Base-by-base conservation (phyloP, 2,797 vertebrate species). In the Perodicticus potto region DNA sequence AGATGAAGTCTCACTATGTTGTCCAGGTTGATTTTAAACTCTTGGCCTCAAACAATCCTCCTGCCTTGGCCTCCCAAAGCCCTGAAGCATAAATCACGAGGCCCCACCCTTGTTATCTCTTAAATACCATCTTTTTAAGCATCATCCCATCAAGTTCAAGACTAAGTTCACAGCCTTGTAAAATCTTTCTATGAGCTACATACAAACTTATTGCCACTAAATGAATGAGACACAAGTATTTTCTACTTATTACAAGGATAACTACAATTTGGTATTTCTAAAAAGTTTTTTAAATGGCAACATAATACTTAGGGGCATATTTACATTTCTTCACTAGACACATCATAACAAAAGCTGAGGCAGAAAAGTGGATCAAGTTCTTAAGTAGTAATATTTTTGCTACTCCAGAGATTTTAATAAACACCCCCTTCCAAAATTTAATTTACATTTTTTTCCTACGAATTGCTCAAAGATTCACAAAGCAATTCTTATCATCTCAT, bases 401-500 rank as follows among this genome's bases (percentile, higher is more conserved):
- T 78, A 86, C 74, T 65, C 16, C 1, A 3, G 23, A 86, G 53
- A 91, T 77, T 87, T 87, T 74, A 69, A 86, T 40, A 82, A 63
- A 55, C 23, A 94, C 2, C n/a, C 65, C 32, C 3, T 72, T 23
- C 8, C 67, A 63, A 93, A 88, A 95, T 67, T 91, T 83, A 91
- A 77, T 34, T 74, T 80, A 65, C 5, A 17, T 27, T 72, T 93
- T 93, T 87, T 70, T 14, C 40, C 77, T 67, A 63, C 14, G 87
- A 90, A 82, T 49, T 92, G 43, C 80, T 93, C 65, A 84, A 88
- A 96, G 85, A 92, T 59, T 83, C 87, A 88, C 37, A 88, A 69
- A 92, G 74, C 61, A 90, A 84, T 95, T 82, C 80, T 93, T 72
- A 90, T 7, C 81, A 88, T 92, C 55, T 86, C 85, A 95, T 96